These are phyloP conservation scores for Apodemia hepburni DNA, from an alignment of 2,888 invertebrate species.

Conservation along the genomic window DNA sequence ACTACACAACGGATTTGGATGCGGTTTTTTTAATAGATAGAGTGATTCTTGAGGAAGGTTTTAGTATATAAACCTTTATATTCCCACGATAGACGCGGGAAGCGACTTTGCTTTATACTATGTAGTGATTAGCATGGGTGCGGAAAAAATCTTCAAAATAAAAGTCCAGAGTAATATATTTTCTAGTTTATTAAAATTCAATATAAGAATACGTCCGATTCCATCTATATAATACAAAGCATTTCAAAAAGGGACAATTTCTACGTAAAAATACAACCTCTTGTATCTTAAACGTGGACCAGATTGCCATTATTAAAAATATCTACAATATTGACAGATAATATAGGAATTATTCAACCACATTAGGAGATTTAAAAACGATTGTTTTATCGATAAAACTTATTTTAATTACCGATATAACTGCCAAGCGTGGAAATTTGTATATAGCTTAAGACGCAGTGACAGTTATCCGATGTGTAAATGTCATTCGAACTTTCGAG, in stretches of 20 bases:
- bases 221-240: conserved; percentile 78
- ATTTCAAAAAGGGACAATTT: conserved; percentile 73
- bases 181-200: conserved; percentile 76
- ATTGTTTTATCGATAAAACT: neutral
- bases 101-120: too few species aligned
- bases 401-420: neutral
- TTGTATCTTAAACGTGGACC: conserved; percentile 45
- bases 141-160: conserved; percentile 35
- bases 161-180: conserved; percentile 43
- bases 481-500: too few species aligned
- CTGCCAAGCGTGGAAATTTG: neutral
- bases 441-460: neutral
- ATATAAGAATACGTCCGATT: conserved; percentile 80
- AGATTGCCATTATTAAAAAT: neutral
- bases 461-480: too few species aligned
- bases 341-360: neutral
- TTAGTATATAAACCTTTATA: too few species aligned
- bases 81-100: too few species aligned
- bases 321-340: neutral
- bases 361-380: neutral
- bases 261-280: conserved; percentile 74
- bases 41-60: too few species aligned
- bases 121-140: too few species aligned
- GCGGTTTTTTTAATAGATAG: too few species aligned
- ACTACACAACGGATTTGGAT: too few species aligned